Conservation (phyloP, 2,888 invertebrate genomes). For the Cataglyphis cursor region DNA sequence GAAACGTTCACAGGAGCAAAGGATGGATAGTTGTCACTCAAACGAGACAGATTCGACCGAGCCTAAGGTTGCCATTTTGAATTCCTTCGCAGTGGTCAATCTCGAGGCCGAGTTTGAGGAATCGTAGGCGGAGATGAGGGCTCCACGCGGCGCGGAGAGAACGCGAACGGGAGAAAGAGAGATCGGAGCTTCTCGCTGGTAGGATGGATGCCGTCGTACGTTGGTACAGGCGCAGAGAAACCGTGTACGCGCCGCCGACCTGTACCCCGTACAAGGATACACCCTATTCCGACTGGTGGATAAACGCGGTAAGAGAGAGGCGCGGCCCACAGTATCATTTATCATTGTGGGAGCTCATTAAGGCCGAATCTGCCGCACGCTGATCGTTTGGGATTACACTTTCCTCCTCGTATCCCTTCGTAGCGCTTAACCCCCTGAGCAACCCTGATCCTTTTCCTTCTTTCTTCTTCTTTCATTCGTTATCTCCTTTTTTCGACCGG, state of each 20-base stretch:
- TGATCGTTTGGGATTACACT: conserved; percentile 84
- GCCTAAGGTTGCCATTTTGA: conserved; percentile 82
- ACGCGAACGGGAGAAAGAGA: conserved; percentile 68
- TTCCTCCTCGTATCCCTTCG: conserved; percentile 74
- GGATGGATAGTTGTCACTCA: conserved; percentile 84
- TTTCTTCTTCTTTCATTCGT: conserved; percentile 26
- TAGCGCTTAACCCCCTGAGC: conserved; percentile 72
- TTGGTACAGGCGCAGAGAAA: conserved; percentile 62
- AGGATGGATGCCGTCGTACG: conserved; percentile 73
- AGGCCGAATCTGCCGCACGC: conserved; percentile 86
- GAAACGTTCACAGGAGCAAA: conserved; percentile 81
- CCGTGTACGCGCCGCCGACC: conserved; percentile 69
- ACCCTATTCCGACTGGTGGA: conserved; percentile 77
- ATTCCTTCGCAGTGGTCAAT: conserved; percentile 75
- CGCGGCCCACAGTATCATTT: conserved; percentile 87
- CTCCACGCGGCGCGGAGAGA: conserved; percentile 78
- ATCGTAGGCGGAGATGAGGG: conserved; percentile 86
- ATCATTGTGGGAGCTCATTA: conserved; percentile 88
- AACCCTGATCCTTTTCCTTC: conserved; percentile 55
- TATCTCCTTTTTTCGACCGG: conserved; percentile 23
- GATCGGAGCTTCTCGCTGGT: conserved; percentile 73
- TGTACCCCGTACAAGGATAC: conserved; percentile 73
- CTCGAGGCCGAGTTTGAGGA: conserved; percentile 83
- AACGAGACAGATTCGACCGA: conserved; percentile 69
- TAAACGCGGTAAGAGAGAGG: conserved; percentile 83